Base-by-base conservation (phyloP, 2,113 vertebrate species). In the Macrotus californicus region DNA sequence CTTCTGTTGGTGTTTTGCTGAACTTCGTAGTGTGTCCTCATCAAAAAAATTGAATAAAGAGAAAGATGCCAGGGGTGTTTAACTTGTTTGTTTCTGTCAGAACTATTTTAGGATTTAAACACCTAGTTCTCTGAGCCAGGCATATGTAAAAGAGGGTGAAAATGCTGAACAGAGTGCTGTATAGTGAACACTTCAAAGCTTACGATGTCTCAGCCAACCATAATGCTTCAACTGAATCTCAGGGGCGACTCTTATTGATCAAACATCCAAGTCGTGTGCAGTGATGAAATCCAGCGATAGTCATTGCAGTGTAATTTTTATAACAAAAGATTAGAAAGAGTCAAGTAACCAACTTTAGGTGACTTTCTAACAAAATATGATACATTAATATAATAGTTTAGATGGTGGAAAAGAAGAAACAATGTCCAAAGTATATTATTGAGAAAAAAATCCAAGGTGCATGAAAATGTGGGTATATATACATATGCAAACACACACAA, bases 41-140 rank as follows among this genome's bases (percentile, higher is more conserved):
- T 36, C 24, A 18, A 75, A 80, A 85, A 59, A 24, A 24, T 0
- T 24, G 14, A 24, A n/a, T 64, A 41, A 77, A 80, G 3, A 77
- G 22, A 81, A 56, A 41, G 34, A 79, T 50, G 14, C 19, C 39
- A 54, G 15, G 6, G 34, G 91, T 0, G 0, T 66, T 86, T 29
- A 67, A 39, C 34, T 81, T 81, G 5, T 67, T 94, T 77, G n/a
- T 87, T 67, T 77, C 15, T 89, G 26, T 81, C 73, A 29, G 77
- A 85, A 46, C 61, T 89, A 59, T 67, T 87, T 89, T 34, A 82
- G 36, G 46, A 64, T 79, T 94, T 89, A 86, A 95, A 75, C 24
- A 89, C 77, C 67, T 67, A 52, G 26, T 85, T 89, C 36, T 56
- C 39, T 66, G 24, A 73, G 24, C 82, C 36, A 82, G 24, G 43